These are phyloP conservation scores for Pionites leucogaster DNA, from an alignment of 2,113 vertebrate genomes.

Conservation along the genomic window DNA sequence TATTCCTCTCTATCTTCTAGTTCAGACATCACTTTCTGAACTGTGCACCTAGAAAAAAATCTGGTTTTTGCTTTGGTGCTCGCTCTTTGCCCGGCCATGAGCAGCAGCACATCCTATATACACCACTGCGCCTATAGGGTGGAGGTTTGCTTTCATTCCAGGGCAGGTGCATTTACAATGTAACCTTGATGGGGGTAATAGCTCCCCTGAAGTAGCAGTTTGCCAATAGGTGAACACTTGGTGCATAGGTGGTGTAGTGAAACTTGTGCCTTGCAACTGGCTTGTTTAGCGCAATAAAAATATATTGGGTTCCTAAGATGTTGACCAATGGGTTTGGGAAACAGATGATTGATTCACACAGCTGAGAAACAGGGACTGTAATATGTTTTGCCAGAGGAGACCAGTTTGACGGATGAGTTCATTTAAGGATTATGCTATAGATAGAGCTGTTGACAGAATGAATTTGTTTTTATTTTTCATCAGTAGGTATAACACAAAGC, in stretches of 20 bases:
- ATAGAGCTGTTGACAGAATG: slow-evolving; percentile 82
- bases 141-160: background rate
- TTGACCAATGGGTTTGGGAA: slow-evolving; percentile 77
- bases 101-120: background rate
- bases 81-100: background rate
- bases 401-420: slow-evolving; percentile 69
- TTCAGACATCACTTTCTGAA: background rate
- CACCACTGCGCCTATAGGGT: background rate
- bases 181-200: slow-evolving; percentile 1
- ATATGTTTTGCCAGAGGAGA: slow-evolving; percentile 67
- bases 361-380: slow-evolving; percentile 75
- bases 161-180: background rate
- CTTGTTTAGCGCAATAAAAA: slow-evolving; percentile 70
- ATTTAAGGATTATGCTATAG: slow-evolving; percentile 75
- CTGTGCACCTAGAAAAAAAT: background rate
- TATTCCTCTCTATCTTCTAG: background rate
- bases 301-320: slow-evolving; percentile 71
- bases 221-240: background rate
- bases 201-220: background rate
- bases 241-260: slow-evolving; percentile 22
- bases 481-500: slow-evolving; percentile 62
- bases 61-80: fast-evolving
- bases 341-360: slow-evolving; percentile 81
- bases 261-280: slow-evolving; percentile 33
- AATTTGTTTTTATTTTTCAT: slow-evolving; percentile 73